Conservation (phyloP, 2,888 invertebrate species). For the Hedychridium roseum region DNA sequence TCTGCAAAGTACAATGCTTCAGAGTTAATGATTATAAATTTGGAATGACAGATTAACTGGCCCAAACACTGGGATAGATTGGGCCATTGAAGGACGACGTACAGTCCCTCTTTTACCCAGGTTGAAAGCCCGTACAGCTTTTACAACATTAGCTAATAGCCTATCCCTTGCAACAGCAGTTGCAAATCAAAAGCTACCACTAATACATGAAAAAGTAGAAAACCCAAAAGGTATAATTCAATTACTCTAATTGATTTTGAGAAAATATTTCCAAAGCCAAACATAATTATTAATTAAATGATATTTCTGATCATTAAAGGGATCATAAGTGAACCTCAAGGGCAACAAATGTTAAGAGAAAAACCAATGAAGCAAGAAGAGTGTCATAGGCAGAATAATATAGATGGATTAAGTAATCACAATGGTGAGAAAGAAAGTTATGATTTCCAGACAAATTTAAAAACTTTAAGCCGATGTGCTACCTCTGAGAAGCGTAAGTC, state of each 20-base stretch:
- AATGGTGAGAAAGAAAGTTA: constrained; percentile 20
- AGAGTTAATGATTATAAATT: no score
- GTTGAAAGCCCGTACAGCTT: constrained; percentile 84
- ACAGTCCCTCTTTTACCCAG: constrained; percentile 84
- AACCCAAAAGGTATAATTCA: constrained; percentile 44
- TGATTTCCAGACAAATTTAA: no score
- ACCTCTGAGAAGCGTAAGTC: constrained; percentile 26
- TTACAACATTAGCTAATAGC: constrained; percentile 84
- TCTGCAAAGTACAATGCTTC: no score
- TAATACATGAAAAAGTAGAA: constrained; percentile 63
- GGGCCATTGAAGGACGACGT: constrained; percentile 88
- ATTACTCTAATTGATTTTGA: no score
- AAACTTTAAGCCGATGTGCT: no score
- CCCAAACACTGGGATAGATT: constrained; percentile 71
- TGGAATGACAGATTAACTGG: constrained; percentile 68
- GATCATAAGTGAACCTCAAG: no score
- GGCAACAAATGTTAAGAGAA: no score
- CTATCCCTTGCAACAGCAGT: constrained; percentile 73
- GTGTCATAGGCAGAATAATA: no score
- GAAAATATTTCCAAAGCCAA: no score
- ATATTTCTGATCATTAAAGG: no score
- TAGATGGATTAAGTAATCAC: constrained; percentile 19
- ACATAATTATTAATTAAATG: no score
- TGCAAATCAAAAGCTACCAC: constrained; percentile 70
- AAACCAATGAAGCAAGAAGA: no score